Base-by-base conservation (phyloP, 2,113 vertebrate genomes). In the Lanius collurio region DNA sequence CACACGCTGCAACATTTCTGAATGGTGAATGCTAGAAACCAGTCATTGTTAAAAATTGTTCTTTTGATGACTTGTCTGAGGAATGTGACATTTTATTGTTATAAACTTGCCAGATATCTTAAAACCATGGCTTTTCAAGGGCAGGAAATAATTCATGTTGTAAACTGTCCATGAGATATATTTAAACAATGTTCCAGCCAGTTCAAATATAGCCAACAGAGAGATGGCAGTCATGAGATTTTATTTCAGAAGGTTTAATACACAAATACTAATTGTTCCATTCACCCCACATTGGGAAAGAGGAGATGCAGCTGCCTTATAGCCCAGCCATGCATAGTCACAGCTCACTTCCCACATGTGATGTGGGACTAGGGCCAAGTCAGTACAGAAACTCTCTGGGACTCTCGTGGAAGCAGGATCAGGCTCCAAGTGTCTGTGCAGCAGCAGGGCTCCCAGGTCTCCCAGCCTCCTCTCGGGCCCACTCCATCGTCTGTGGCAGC, bases 141-240 rank as follows among this genome's bases (percentile, higher is more conserved):
- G 71, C 78, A 94, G 93, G 90, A 96, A 95, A 91, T 73, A 87
- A 95, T 83, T 87, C 6, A 17, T 75, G 64, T 52, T 87, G 89
- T 91, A 93, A 96, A 95, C 86, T 73, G 74, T 89, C 79, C 76
- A 50, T 31, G 46, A 89, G 65, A 86, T 85, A 63, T 47, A 93
- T 82, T 93, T 93, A 92, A 92, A 87, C 87, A 80, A 56, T 69
- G 71, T 92, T 81, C 60, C n/a, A 39, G 86, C n/a, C 90, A 75
- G 88, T 71, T 94, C 85, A 71, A 90, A 95, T 69, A 89, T 8
- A 95, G 87, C 73, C 67, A 65, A 77, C 12, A 20, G 69, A 49
- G 42, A 49, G 37, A 76, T 16, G 49, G 80, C 76, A 88, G 73
- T 24, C 11, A 4, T 13, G 4, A 64, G 90, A 62, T 81, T 95